phyloP scores from a whole-genome alignment of 2,888 invertebrate species.

The Platerodrilus igneus region DNA sequence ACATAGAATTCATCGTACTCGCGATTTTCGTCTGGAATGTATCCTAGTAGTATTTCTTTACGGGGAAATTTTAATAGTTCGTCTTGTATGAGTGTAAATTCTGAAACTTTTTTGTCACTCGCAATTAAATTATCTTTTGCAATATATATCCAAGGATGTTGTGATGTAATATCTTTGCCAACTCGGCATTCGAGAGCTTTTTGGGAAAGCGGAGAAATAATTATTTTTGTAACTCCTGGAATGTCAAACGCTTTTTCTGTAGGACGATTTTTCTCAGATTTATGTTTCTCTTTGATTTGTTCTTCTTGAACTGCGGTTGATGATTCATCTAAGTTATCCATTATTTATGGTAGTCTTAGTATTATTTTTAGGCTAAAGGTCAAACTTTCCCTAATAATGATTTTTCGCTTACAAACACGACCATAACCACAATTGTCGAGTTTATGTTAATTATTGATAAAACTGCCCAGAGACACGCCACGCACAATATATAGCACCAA shows the following conservation, averaged over 20 bases:
- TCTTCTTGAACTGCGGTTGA: too few species aligned
- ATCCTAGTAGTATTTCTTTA: conserved; percentile 59
- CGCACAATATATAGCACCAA: too few species aligned
- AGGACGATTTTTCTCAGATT: too few species aligned
- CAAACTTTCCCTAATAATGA: too few species aligned
- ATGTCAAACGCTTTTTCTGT: conserved; percentile 51
- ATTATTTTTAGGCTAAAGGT: too few species aligned
- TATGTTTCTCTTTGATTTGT: too few species aligned
- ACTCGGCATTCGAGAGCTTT: conserved; percentile 59
- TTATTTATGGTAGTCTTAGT: too few species aligned
- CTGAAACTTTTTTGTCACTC: conserved; percentile 52
- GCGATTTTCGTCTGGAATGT: conserved; percentile 58
- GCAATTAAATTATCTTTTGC: conserved; percentile 60
- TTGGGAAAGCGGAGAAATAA: conserved; percentile 56
- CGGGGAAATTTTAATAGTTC: conserved; percentile 44
- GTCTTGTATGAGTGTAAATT: conserved; percentile 47
- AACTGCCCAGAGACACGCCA: too few species aligned
- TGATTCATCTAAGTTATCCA: too few species aligned
- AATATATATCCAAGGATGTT: conserved; percentile 69
- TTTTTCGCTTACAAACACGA: too few species aligned
- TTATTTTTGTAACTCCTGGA: conserved; percentile 54
- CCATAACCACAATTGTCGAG: too few species aligned
- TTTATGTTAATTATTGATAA: too few species aligned
- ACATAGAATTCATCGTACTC: conserved; percentile 66
- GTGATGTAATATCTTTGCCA: conserved; percentile 65